Evolutionary conservation across 2,113 vertebrate species (phyloP), one percentile per base, ranked within the genome.

Genomic region (Nibea coibor): DNA sequence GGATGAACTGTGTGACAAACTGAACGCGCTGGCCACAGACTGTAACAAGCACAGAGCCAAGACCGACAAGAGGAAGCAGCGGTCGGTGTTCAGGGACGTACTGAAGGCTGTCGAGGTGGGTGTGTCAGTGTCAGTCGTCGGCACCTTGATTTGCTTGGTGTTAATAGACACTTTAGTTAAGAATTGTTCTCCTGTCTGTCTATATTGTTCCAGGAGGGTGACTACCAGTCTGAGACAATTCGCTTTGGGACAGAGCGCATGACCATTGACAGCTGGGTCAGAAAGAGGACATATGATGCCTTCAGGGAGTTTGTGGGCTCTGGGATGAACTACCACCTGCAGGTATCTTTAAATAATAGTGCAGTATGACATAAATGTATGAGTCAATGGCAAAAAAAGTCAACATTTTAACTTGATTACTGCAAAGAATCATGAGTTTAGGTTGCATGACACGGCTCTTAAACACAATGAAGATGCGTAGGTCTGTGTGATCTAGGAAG

Each of bases 41-140:
- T 97, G 98, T 82, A 98, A 97, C 92, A 99, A 99, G 70, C 98
- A 99, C 89, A 90, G 97, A 65, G 97, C 98, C 78, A 99, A 99
- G 91, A 97, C 94, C 10, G 98, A 99, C 91, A 97, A 98, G 94
- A 95, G 97, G 85, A 99, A 97, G 95, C 98, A 99, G 93, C 94
- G 97, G 0, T 98, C 98, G 0, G 98, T 99, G 72, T 99, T 99
- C 89, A 95, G 98, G 88, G 97, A 99, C 0, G 95, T 99, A 19
- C 95, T 99, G 0, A 95, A 95, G 86, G 97, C 97, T 0, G 96
- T 99, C 6, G 97, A 99, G 97, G 98, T 98, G 87, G 82, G 93
- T 6, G 22, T 31, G 35, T 24, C 0, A 3, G 0, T 5, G 19
- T 31, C 45, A 17, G 26, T 0, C 45, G 17, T 26, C 54, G 0